A percentile compares a stretch with the other conserved stretches of the same genome.
Evolutionary conservation across 1,140 invertebrate species (phyloP).

Genomic region (Physella acuta): DNA sequence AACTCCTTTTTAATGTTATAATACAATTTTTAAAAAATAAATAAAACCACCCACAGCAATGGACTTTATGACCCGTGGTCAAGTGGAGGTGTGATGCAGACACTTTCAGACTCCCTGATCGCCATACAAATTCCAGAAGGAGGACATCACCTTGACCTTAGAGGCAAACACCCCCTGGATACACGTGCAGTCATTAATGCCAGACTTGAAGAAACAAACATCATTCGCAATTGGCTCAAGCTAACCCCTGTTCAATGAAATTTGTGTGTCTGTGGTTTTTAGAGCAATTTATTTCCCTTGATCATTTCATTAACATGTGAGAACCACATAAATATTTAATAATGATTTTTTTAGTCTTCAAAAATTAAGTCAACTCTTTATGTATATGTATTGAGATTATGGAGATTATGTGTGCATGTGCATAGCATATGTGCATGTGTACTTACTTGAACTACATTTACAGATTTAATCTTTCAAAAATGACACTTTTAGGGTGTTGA

Average conservation of each 20-base stretch:
- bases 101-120: constrained; percentile 69
- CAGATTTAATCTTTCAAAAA: too few relatives aligned
- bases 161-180: constrained; percentile 72
- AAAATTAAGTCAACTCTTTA: too few relatives aligned
- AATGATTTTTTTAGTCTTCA: too few relatives aligned
- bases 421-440: too few relatives aligned
- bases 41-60: constrained; percentile 74
- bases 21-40: too few relatives aligned
- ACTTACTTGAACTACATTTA: too few relatives aligned
- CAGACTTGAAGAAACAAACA: constrained; percentile 69
- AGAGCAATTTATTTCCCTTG: neutral
- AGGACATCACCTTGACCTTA: constrained; percentile 90
- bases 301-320: neutral
- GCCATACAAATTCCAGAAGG: constrained; percentile 80
- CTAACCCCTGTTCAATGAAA: constrained; percentile 6
- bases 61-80: constrained; percentile 92
- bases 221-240: constrained; percentile 69
- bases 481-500: too few relatives aligned
- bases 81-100: constrained; percentile 80
- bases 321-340: neutral
- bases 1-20: too few relatives aligned
- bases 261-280: constrained; percentile 18
- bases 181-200: constrained; percentile 71
- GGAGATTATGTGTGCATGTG: too few relatives aligned
- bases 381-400: too few relatives aligned